Percentiles rank a stretch among this genome's conserved stretches.
phyloP scores from a whole-genome alignment of 2,113 vertebrate species.

The Pycnonotus jocosus region DNA sequence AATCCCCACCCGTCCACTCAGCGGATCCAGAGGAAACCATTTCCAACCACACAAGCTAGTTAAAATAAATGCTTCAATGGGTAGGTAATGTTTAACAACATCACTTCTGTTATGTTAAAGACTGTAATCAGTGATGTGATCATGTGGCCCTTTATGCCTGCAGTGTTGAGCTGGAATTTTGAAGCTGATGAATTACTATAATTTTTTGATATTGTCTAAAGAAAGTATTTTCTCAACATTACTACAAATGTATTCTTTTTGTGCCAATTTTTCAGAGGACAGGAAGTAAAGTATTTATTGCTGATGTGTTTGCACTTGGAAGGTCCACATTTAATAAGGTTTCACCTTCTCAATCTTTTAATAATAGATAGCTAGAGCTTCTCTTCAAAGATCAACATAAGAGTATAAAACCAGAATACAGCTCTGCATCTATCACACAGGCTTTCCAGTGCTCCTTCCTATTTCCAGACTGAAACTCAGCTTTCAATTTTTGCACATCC shows the following conservation, averaged over 20 bases:
- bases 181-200: background rate
- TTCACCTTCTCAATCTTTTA: background rate
- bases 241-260: background rate
- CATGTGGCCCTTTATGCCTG: background rate
- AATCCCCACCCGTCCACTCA: background rate
- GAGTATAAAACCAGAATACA: background rate
- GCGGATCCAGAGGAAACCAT: background rate
- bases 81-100: constrained; percentile 12
- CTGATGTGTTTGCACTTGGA: background rate
- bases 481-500: background rate
- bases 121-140: background rate
- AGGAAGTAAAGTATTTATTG: background rate
- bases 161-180: background rate
- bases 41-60: background rate
- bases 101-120: background rate
- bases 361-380: background rate
- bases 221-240: background rate
- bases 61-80: background rate
- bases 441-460: background rate
- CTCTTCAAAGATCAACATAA: background rate
- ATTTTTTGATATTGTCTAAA: background rate
- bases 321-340: background rate
- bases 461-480: background rate
- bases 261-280: background rate
- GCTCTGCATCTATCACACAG: background rate